phyloP scores from a whole-genome alignment of 1,140 invertebrate genomes.

The Nephila pilipes region DNA sequence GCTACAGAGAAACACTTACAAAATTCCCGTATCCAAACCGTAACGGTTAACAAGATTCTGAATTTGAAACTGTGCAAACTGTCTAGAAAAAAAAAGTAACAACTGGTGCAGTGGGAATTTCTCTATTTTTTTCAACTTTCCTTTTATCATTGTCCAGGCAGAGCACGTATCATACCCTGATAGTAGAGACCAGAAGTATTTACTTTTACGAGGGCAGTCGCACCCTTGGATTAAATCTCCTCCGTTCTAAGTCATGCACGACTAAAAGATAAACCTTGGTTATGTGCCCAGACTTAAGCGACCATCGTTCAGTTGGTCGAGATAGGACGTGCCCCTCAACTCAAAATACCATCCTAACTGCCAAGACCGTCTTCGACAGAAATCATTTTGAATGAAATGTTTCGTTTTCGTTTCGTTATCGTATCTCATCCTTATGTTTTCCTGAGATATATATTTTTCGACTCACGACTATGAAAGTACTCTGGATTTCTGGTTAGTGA shows the following conservation, averaged over 20 bases:
- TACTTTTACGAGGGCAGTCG: constrained; percentile 63
- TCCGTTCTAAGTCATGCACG: not conserved
- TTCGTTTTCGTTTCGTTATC: not conserved
- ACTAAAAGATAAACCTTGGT: constrained; percentile 60
- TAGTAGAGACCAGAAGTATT: constrained; percentile 54
- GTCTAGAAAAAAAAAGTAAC: not conserved
- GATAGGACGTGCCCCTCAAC: constrained; percentile 31
- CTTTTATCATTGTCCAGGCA: not conserved
- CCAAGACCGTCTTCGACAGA: not conserved
- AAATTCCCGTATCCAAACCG: not conserved
- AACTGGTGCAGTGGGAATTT: not conserved
- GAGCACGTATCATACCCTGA: constrained; percentile 45
- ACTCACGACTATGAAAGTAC: not conserved
- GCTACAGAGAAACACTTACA: not conserved
- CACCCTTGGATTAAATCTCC: constrained; percentile 45
- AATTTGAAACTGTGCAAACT: constrained; percentile 23
- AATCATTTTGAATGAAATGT: constrained; percentile 32
- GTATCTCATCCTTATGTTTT: not conserved
- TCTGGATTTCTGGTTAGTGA: not conserved
- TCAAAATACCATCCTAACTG: constrained; percentile 1
- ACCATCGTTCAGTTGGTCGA: not conserved
- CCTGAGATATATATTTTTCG: not conserved
- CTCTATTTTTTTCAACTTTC: not conserved
- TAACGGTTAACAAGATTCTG: constrained; percentile 32
- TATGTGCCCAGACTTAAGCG: constrained; percentile 50